Evolutionary conservation across 2,888 invertebrate species (phyloP).

Genomic region (Panopea generosa): DNA sequence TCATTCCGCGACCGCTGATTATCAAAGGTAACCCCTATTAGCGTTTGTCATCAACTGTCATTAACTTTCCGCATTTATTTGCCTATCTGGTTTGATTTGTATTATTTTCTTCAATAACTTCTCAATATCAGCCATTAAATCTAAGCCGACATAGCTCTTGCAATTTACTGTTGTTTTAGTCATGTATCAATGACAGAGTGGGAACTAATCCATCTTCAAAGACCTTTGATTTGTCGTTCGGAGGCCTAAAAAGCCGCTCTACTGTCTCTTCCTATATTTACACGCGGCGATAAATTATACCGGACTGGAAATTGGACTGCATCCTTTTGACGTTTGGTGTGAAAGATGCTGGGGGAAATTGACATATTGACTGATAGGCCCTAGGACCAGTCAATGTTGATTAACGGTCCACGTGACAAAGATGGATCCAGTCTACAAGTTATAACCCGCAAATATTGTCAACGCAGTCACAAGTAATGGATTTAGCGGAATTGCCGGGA

Average conservation of each 20-base stretch:
- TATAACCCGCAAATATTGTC: constrained; percentile 11
- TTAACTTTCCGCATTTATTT: constrained; percentile 24
- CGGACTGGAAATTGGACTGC: constrained; percentile 29
- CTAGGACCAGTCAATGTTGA: constrained; percentile 18
- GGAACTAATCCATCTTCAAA: too few species aligned
- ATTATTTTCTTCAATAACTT: too few species aligned
- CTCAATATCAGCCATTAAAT: too few species aligned
- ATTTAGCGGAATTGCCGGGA: not conserved
- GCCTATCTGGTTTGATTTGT: constrained; percentile 8
- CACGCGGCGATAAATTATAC: constrained; percentile 7
- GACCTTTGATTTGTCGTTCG: too few species aligned
- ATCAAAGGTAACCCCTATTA: constrained; percentile 22
- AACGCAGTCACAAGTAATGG: constrained; percentile 14
- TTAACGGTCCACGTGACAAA: constrained; percentile 4
- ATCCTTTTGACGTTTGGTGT: constrained; percentile 28
- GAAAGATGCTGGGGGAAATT: constrained; percentile 28
- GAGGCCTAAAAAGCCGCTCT: too few species aligned
- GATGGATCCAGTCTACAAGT: not conserved
- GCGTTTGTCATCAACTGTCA: constrained; percentile 23
- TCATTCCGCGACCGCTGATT: constrained; percentile 3
- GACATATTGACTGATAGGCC: constrained; percentile 36
- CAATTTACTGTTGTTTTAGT: too few species aligned
- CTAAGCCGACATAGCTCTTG: too few species aligned
- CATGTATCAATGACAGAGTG: too few species aligned
- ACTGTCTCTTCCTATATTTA: constrained; percentile 2